These are phyloP conservation scores for Myotis vivesi DNA, from an alignment of 2,797 vertebrate genomes.

Conservation along the genomic window DNA sequence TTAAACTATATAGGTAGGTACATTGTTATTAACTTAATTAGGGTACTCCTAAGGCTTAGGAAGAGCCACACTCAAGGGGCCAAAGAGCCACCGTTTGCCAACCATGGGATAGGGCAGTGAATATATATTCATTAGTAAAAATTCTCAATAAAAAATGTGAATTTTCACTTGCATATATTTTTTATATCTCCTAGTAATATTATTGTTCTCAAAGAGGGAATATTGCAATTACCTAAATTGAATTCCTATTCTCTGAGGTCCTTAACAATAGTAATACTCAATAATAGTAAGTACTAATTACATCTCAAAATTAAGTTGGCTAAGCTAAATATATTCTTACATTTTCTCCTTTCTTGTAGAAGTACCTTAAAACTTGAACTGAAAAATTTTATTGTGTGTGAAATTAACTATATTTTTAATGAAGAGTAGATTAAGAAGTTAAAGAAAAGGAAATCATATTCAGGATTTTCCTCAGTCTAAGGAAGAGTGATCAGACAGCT, in stretches of 20 bases:
- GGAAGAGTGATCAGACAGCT: background rate
- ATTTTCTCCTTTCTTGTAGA: background rate
- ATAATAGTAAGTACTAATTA: background rate
- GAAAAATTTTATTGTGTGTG: background rate
- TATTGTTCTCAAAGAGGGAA: background rate
- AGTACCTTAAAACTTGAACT: background rate
- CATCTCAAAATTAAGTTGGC: background rate
- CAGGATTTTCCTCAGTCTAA: background rate
- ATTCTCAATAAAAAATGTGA: background rate
- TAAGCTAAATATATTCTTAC: background rate
- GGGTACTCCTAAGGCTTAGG: too few species aligned
- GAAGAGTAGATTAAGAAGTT: background rate
- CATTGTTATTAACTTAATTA: too few species aligned
- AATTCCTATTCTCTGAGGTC: background rate
- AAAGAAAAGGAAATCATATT: background rate
- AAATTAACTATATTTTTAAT: background rate
- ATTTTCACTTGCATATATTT: background rate
- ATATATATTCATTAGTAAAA: background rate
- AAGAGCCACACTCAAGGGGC: too few species aligned
- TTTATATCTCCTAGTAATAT: background rate
- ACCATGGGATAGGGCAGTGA: background rate
- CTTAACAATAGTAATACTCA: background rate
- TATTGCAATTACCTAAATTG: background rate
- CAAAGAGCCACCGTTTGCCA: too few species aligned
- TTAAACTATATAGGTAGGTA: too few species aligned